phyloP scores from a whole-genome alignment of 1,140 invertebrate species.

The Aleiodes sp. region DNA sequence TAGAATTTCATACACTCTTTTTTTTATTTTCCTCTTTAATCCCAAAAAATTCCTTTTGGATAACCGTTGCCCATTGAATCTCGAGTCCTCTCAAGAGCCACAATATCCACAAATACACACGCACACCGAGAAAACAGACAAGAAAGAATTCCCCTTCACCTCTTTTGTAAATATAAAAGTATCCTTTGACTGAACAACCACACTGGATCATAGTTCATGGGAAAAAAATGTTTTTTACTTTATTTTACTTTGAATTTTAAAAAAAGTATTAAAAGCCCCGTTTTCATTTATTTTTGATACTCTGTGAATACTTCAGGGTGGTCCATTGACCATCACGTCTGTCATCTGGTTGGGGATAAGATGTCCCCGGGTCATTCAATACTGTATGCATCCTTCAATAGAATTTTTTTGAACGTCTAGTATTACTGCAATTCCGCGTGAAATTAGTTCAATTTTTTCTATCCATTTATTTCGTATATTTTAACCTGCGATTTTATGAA shows the following conservation, averaged over 20 bases:
- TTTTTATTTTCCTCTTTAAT: background rate
- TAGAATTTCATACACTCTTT: background rate
- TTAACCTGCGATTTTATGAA: background rate
- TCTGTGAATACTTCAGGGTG: conserved; percentile 43
- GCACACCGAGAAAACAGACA: no score
- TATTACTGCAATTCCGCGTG: conserved; percentile 15
- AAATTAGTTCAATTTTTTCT: background rate
- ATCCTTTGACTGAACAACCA: background rate
- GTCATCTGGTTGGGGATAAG: conserved; percentile 50
- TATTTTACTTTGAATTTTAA: background rate
- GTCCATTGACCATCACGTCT: conserved; percentile 51
- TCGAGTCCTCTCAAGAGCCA: background rate
- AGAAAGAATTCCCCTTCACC: background rate
- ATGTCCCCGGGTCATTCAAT: conserved; percentile 49
- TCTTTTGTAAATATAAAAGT: conserved; percentile 1
- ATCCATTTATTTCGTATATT: no score
- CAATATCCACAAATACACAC: no score
- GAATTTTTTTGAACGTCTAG: conserved; percentile 24
- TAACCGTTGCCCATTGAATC: background rate
- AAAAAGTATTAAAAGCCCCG: background rate
- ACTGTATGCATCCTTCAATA: conserved; percentile 35
- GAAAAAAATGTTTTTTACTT: background rate
- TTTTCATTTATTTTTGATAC: conserved; percentile 15
- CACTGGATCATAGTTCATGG: background rate
- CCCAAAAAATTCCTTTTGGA: conserved; percentile 10